Base-by-base conservation (phyloP, 2,888 invertebrate genomes). In the Tribolium freemani region DNA sequence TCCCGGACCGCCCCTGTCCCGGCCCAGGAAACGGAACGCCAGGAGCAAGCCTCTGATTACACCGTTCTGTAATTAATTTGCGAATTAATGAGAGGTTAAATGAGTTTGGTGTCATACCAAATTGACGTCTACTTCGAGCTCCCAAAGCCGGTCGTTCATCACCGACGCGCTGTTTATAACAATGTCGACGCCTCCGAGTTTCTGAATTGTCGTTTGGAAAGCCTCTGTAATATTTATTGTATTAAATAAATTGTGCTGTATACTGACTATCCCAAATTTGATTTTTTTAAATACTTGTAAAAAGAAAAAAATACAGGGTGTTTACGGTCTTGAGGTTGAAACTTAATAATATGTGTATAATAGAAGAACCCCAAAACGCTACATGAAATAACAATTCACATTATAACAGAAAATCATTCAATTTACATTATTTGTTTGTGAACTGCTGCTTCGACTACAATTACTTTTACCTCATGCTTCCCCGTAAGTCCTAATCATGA, bases 11-110 rank as follows among this genome's bases (percentile, higher is more conserved):
- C 93, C 93, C 78, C 92, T 90, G 84, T 94, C 93, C 78, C 91
- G 91, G 20, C 93, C 92, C 89, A 95, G 89, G 84, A 92, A 93
- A 67, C 93, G 90, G 83, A 94, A 90, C 2, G 93, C 94, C 46
- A 94, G 86, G 54, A 93, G 86, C 1, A 93, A 91, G 9, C 94
- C 93, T 69, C 93, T 90, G 75, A 94, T 93, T 5, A 93, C 91
- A 1, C 94, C 94, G 82, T 93, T 94, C 92, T 93, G 83, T 30
- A 86, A 77, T 50, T 57, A 16, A 20, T 69, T 30, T 20, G n/a
- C 38, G 38, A 38, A 38, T n/a, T 63, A 63, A 16, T 26, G 3
- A 5, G 26, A 5, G 26, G 38, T 8, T 38, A 38, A 38, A 38
- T 38, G 38, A 38, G 38, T 38, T n/a, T 8, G 38, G 38, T 38